Evolutionary conservation across 2,888 invertebrate species (phyloP).

Genomic region (Agrochola litura): DNA sequence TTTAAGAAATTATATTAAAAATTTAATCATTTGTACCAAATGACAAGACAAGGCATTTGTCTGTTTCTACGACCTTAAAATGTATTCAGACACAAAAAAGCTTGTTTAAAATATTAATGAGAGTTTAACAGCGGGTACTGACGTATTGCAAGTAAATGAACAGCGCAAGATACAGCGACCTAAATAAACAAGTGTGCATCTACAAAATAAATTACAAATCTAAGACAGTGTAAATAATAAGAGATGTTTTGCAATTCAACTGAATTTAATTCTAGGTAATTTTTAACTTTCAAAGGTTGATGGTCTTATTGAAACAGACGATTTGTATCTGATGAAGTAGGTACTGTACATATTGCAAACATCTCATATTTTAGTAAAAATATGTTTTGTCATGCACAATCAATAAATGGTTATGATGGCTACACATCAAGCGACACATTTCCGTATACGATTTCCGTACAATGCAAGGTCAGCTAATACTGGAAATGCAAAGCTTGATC

Average conservation of each 20-base stretch:
- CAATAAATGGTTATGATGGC: neutral
- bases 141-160: neutral
- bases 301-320: neutral
- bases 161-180: conserved; percentile 36
- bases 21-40: neutral
- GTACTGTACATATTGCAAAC: conserved; percentile 27
- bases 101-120: no score
- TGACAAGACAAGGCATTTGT: neutral
- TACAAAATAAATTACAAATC: conserved; percentile 37
- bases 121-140: neutral
- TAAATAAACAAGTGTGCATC: conserved; percentile 20
- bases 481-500: no score
- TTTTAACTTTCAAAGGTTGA: neutral
- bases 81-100: no score
- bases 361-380: conserved; percentile 38
- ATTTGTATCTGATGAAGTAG: neutral
- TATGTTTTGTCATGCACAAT: conserved; percentile 7
- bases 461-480: no score
- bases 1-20: neutral
- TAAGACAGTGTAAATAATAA: conserved; percentile 15
- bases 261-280: neutral
- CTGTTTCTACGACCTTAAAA: neutral
- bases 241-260: conserved; percentile 9
- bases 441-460: no score
- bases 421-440: no score